phyloP scores from a whole-genome alignment of 2,888 invertebrate species.

The Liodrosophila aerea region DNA sequence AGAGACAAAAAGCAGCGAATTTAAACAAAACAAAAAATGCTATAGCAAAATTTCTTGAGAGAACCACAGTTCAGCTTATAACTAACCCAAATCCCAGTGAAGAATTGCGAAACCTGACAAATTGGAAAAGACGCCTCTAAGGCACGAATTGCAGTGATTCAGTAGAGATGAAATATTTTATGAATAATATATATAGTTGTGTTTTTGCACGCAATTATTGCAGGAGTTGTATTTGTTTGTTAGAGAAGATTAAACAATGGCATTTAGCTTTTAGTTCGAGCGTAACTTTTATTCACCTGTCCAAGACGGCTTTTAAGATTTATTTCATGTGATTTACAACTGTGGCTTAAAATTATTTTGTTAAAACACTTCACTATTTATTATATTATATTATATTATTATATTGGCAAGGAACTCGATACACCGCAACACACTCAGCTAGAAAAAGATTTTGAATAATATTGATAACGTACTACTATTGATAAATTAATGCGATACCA shows the following conservation, averaged over 20 bases:
- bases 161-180: conserved; percentile 31
- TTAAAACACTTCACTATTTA: conserved; percentile 32
- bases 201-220: conserved; percentile 54
- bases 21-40: conserved; percentile 43
- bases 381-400: conserved; percentile 34
- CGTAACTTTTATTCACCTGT: conserved; percentile 7
- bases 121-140: too few species aligned
- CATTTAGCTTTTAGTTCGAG: not conserved
- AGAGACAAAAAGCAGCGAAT: conserved; percentile 43
- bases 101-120: not conserved
- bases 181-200: conserved; percentile 27
- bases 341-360: conserved; percentile 65
- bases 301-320: conserved; percentile 27
- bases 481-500: conserved; percentile 19
- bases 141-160: too few species aligned
- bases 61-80: conserved; percentile 15
- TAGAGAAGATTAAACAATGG: not conserved
- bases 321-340: conserved; percentile 66
- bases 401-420: conserved; percentile 37
- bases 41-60: conserved; percentile 12
- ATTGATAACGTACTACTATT: conserved; percentile 50
- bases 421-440: conserved; percentile 32
- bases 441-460: conserved; percentile 35
- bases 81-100: not conserved
- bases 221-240: conserved; percentile 13